Base-by-base conservation (phyloP, 2,113 vertebrate genomes). In the Entomyzon cyanotis region DNA sequence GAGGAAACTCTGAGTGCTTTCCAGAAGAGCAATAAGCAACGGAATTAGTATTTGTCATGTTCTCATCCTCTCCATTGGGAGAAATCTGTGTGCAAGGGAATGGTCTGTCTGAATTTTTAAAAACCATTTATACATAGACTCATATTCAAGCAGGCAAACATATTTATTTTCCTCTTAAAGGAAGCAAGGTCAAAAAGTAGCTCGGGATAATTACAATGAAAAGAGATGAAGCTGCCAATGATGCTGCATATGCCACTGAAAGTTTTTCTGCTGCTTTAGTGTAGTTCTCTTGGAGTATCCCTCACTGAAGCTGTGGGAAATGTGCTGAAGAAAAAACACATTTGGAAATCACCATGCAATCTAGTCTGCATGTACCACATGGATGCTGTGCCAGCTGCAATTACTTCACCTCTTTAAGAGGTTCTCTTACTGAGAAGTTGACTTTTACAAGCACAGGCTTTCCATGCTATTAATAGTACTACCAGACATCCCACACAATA, bases 371-470 rank as follows among this genome's bases (percentile, higher is more conserved):
- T 81, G 39, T 27, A 52, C 14, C 42, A 21, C 28, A 42, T 67
- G 60, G 44, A 41, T 56, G 22, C 64, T 84, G 56, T 71, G 76
- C 47, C 77, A 93, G 76, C 60, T 90, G 77, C 44, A 91, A 75
- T 87, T 84, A 84, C 82, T 84, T 74, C 44, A 75, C 47, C 58
- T 87, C 89, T 95, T 92, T 77, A 90, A 88, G 77, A 41, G 84
- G 47, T 84, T 88, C n/a, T 81, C 16, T 75, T 74, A 60, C 79
- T 71, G 44, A 74, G 42, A 88, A 89, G 47, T 44, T 86, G 50
- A 46, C 27, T 93, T 94, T 84, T 93, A 74, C 11, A 69, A 90
- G 77, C 64, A 52, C 28, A 60, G 44, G 12, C 5, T n/a, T 91
- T 84, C 52, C 24, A 37, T 23, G 33, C 18, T 93, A 17, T 74